Evolutionary conservation across 2,888 invertebrate species (phyloP), one percentile per base, ranked within the genome.

Genomic region (Acanthosoma haemorrhoidale): DNA sequence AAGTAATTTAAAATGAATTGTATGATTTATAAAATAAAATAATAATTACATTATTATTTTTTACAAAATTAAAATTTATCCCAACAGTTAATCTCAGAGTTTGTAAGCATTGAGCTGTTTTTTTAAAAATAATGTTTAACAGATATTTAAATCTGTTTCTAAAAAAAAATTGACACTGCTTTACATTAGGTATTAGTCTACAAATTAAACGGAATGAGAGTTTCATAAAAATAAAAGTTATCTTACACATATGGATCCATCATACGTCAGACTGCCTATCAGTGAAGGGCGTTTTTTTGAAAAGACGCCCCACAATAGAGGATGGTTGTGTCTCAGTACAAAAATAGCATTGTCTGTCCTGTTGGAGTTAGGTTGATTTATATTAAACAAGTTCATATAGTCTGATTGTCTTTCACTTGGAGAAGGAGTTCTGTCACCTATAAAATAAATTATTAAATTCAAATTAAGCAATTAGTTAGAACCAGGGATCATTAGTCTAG

Each of bases 401-500:
- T 68, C 13, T 11, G 29, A 38, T 36, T 71, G 71, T 18, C 63
- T 38, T 57, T 71, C 68, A 5, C 58, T 60, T 3, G 71, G 71
- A 34, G 71, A 68, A 18, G 71, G 68, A 11, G 68, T 68, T 21
- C 68, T 60, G 16, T 66, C 70, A 34, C 59, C 70, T 67, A 31
- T 4, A 32, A 34, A 31, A n/a, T 13, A 34, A 38, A 67, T 3
- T 21, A 29, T 11, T 11, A 31, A 25, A 34, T 18, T 5, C 11
- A 16, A 31, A 57, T 21, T 57, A 11, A n/a, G n/a, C n/a, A n/a
- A n/a, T n/a, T 15, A 57, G 16, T 16, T 15, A 16, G 16, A 15
- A 16, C 29, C 29, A 16, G 4, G 16, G n/a, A n/a, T n/a, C n/a
- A n/a, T n/a, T n/a, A n/a, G n/a, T n/a, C n/a, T n/a, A n/a, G n/a